Percentiles rank a stretch among this genome's conserved stretches.
These are phyloP conservation scores for Taenioides sp. DNA, from an alignment of 2,797 vertebrate genomes.

Conservation along the genomic window DNA sequence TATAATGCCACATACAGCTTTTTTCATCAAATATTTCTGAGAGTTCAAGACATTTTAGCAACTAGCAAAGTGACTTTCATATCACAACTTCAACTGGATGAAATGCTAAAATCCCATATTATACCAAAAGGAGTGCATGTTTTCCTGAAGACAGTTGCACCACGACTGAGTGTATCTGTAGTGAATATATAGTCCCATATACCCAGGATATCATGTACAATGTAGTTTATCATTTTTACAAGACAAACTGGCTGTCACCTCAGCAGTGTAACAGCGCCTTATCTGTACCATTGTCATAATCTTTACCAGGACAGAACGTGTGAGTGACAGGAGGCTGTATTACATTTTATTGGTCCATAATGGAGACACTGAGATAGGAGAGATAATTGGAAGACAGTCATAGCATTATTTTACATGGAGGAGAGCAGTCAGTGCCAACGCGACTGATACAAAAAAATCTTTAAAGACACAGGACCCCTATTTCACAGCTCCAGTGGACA, in stretches of 20 bases:
- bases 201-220: slow-evolving; percentile 2
- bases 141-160: neutral
- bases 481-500: slow-evolving; percentile 48
- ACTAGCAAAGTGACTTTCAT: no score
- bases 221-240: slow-evolving; percentile 14
- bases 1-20: no score
- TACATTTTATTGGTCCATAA: slow-evolving; percentile 61
- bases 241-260: slow-evolving; percentile 18
- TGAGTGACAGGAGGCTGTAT: slow-evolving; percentile 65
- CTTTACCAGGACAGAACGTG: slow-evolving; percentile 44
- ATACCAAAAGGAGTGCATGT: neutral
- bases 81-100: no score
- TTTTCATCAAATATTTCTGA: no score
- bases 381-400: slow-evolving; percentile 63
- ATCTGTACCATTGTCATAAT: slow-evolving; percentile 51
- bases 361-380: slow-evolving; percentile 50
- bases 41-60: no score
- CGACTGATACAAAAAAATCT: slow-evolving; percentile 66
- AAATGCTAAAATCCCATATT: neutral
- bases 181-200: neutral
- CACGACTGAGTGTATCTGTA: neutral
- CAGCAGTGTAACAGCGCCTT: slow-evolving; percentile 48
- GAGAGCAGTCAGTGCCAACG: slow-evolving; percentile 41
- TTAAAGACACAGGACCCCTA: slow-evolving; percentile 46
- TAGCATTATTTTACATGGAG: slow-evolving; percentile 53